Conservation (phyloP, 92 coral and sea anemone genomes). For the Palythoa grandiflora region DNA sequence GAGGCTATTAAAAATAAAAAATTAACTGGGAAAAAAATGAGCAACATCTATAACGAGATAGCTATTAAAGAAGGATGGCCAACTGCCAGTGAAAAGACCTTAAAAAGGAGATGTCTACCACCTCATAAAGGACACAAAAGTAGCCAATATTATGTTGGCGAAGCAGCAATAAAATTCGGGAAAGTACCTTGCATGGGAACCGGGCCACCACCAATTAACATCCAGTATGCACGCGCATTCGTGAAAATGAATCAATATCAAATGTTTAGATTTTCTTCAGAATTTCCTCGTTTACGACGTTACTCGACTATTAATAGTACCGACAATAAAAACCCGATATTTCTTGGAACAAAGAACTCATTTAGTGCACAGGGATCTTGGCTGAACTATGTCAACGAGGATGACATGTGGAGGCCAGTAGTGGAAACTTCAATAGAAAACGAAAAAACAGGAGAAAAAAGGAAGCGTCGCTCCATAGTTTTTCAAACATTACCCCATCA, state of each 20-base stretch:
- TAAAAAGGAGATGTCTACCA: background rate
- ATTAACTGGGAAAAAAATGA: background rate
- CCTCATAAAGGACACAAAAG: slow-evolving; percentile 10
- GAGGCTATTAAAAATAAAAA: background rate
- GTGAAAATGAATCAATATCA: slow-evolving; percentile 51
- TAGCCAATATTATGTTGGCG: background rate
- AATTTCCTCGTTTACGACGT: slow-evolving; percentile 13
- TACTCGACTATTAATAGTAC: background rate
- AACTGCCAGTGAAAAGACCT: slow-evolving; percentile 3
- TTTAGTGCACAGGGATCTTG: slow-evolving; percentile 16
- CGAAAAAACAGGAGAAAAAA: background rate
- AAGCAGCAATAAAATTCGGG: slow-evolving; percentile 15
- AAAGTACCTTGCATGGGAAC: slow-evolving; percentile 58
- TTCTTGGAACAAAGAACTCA: background rate
- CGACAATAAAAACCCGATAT: slow-evolving; percentile 1
- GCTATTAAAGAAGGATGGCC: slow-evolving; percentile 1
- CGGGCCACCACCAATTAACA: slow-evolving; percentile 54
- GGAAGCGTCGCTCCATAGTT: background rate
- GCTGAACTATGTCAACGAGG: slow-evolving; percentile 2
- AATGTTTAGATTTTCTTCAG: slow-evolving; percentile 32
- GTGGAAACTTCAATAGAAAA: background rate
- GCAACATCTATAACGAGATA: background rate
- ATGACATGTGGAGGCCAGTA: slow-evolving; percentile 12
- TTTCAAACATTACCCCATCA: slow-evolving; percentile 11
- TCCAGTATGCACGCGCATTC: slow-evolving; percentile 53